Percentiles rank a stretch among this genome's conserved stretches.
Conservation (phyloP, 2,888 invertebrate species). For the Zootermopsis nevadensis region DNA sequence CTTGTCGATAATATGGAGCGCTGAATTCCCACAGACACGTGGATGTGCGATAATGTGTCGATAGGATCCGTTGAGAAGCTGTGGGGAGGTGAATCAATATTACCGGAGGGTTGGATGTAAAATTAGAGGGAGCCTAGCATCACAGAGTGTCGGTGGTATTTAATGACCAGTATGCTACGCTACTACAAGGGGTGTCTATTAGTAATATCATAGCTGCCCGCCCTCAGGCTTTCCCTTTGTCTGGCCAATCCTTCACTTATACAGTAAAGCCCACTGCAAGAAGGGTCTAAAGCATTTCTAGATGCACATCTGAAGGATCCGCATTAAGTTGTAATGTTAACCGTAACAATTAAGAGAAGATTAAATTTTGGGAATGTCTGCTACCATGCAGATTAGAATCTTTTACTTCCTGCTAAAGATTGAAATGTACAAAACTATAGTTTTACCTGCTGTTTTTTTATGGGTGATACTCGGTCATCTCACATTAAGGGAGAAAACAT, state of each 20-base stretch:
- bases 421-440: too few relatives aligned
- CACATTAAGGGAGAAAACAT: too few relatives aligned
- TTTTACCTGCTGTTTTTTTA: too few relatives aligned
- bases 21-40: too few relatives aligned
- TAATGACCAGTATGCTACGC: neutral
- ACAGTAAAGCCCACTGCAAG: neutral
- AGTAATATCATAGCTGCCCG: neutral
- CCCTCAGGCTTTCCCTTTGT: neutral
- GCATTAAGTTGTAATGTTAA: too few relatives aligned
- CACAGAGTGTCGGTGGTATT: neutral
- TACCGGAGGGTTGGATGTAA: neutral
- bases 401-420: too few relatives aligned
- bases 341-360: too few relatives aligned
- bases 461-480: too few relatives aligned
- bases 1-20: too few relatives aligned
- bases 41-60: neutral
- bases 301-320: neutral
- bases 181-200: slow-evolving; percentile 5
- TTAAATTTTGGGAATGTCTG: too few relatives aligned
- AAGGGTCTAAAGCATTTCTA: neutral
- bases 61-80: neutral
- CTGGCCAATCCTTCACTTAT: neutral
- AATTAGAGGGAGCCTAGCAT: neutral
- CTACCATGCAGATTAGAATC: too few relatives aligned
- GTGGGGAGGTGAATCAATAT: neutral